Base-by-base conservation (phyloP, 2,113 vertebrate species). In the Phaetusa simplex region DNA sequence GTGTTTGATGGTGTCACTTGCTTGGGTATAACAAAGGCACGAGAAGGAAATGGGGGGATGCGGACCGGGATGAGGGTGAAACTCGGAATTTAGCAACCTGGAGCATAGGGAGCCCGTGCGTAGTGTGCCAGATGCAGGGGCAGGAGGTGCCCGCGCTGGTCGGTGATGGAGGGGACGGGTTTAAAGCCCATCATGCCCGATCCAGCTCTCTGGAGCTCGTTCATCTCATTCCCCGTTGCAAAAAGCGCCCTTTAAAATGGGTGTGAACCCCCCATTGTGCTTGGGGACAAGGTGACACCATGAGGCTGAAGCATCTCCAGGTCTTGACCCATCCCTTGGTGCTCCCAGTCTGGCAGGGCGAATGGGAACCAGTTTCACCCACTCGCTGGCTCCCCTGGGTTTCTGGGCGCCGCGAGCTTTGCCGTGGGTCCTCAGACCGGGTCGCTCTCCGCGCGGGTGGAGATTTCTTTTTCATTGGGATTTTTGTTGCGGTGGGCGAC, bases 391-490 rank as follows among this genome's bases (percentile, higher is more conserved):
- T 24, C 13, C 17, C 17, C 9, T 0, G 19, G 45, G 26, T 6
- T 5, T 50, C 80, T 21, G 1, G 14, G 30, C 5, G 11, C 82
- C 17, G 2, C 1, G 2, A 62, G 82, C 36, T 87, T 61, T n/a
- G 38, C 55, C 7, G 2, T 3, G 6, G 30, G 27, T 34, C 20
- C 49, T 8, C 0, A 0, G 34, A 16, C 11, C 6, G 0, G 0
- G 3, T 11, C 2, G 0, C 34, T 47, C 58, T 42, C 59, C 0
- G 0, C 8, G 43, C 5, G 1, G 21, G 43, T 16, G 21, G 27
- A 14, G 4, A 61, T 36, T 34, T 29, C 29, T n/a, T 42, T 27
- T 27, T 2, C 15, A 40, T 42, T 8, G 10, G 11, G 36, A 9
- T 69, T 69, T 26, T 24, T 8, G 11, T 27, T 12, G 36, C 8